phyloP scores from a whole-genome alignment of 1,140 invertebrate genomes.

The Sycobia sp. region DNA sequence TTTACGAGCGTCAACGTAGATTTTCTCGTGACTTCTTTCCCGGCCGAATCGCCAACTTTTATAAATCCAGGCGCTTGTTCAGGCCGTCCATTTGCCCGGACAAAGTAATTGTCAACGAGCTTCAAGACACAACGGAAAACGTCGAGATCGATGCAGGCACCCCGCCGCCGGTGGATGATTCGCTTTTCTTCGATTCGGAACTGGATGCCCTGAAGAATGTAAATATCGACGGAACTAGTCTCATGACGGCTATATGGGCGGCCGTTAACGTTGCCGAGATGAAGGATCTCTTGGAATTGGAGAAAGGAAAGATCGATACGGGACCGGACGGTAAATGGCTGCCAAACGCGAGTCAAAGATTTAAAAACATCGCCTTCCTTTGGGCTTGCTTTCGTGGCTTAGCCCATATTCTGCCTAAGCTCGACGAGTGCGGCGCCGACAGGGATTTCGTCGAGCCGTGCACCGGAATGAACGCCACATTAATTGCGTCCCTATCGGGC shows the following conservation, averaged over 20 bases:
- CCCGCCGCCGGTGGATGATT: slow-evolving; percentile 53
- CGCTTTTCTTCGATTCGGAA: slow-evolving; percentile 54
- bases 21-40: slow-evolving; percentile 35
- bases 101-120: slow-evolving; percentile 34
- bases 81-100: slow-evolving; percentile 27
- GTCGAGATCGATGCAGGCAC: slow-evolving; percentile 55
- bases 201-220: slow-evolving; percentile 49
- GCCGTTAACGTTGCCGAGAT: slow-evolving; percentile 51
- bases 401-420: slow-evolving; percentile 43
- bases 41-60: slow-evolving; percentile 40
- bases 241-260: slow-evolving; percentile 58
- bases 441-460: slow-evolving; percentile 48
- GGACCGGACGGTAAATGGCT: slow-evolving; percentile 25
- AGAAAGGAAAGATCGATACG: slow-evolving; percentile 46
- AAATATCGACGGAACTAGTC: slow-evolving; percentile 55
- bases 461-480: slow-evolving; percentile 52
- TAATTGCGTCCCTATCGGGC: slow-evolving; percentile 50
- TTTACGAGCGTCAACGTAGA: slow-evolving; percentile 41
- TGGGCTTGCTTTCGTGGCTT: slow-evolving; percentile 55
- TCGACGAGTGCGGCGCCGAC: slow-evolving; percentile 48
- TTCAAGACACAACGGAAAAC: slow-evolving; percentile 29
- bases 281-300: slow-evolving; percentile 55
- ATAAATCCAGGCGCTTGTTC: slow-evolving; percentile 41
- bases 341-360: slow-evolving; percentile 29
- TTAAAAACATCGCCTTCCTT: slow-evolving; percentile 51